phyloP scores from a whole-genome alignment of 2,797 vertebrate species.

The Thalassophryne amazonica region DNA sequence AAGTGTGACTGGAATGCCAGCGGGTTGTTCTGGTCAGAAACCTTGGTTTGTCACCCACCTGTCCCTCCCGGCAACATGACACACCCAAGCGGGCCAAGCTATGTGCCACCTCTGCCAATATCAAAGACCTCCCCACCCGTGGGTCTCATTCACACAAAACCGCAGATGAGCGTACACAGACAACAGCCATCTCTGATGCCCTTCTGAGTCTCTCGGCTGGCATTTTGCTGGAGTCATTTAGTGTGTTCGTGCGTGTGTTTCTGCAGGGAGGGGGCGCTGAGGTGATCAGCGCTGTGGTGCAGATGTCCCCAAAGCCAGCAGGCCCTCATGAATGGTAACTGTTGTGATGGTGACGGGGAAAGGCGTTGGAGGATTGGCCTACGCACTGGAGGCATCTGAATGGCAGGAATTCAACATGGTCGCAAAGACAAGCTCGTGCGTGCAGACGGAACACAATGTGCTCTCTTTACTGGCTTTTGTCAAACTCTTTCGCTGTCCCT shows the following conservation, averaged over 20 bases:
- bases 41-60: conserved; percentile 59
- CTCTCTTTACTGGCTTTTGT: conserved; percentile 74
- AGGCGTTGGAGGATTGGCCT: conserved; percentile 88
- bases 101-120: conserved; percentile 64
- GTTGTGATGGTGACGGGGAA: conserved; percentile 86
- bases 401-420: conserved; percentile 87
- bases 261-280: conserved; percentile 8
- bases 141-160: conserved; percentile 68
- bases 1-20: conserved; percentile 54
- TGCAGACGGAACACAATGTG: conserved; percentile 84
- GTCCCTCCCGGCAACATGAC: conserved; percentile 49
- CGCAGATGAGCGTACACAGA: conserved; percentile 68
- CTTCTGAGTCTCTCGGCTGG: conserved; percentile 64
- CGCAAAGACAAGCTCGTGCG: conserved; percentile 79
- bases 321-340: conserved; percentile 88
- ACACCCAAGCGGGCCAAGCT: conserved; percentile 59
- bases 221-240: conserved; percentile 63
- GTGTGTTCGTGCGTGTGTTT: conserved; percentile 21
- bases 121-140: conserved; percentile 54
- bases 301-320: conserved; percentile 78
- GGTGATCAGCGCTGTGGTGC: conserved; percentile 77
- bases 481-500: conserved; percentile 3
- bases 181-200: conserved; percentile 73
- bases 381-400: conserved; percentile 86
- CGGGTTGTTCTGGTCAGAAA: conserved; percentile 53